Evolutionary conservation across 2,888 invertebrate species (phyloP).

Genomic region (Dione juno): DNA sequence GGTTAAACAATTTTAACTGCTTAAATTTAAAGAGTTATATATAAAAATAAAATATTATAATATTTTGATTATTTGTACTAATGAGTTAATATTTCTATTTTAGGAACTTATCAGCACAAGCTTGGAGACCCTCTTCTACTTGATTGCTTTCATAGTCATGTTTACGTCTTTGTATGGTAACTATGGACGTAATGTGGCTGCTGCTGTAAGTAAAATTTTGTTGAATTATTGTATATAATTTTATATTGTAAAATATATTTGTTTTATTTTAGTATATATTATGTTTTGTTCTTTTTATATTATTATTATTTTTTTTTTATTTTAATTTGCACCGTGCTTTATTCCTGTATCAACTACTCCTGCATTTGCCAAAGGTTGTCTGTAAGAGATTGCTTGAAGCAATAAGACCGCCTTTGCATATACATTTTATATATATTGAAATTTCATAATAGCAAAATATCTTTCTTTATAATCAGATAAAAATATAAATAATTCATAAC

Average conservation of each 20-base stretch:
- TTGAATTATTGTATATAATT: background rate
- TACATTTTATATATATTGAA: background rate
- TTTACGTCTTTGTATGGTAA: constrained; percentile 83
- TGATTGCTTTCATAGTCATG: constrained; percentile 91
- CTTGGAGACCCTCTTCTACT: constrained; percentile 87
- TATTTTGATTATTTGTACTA: background rate
- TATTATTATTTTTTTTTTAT: too few species aligned
- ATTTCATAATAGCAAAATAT: background rate
- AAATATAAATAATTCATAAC: too few species aligned
- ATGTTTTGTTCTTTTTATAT: too few species aligned
- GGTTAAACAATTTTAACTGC: background rate
- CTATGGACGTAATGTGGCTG: constrained; percentile 86
- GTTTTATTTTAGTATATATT: too few species aligned
- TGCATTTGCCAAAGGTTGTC: too few species aligned
- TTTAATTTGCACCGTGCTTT: too few species aligned
- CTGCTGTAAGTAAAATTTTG: constrained; percentile 86
- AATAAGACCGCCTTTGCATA: too few species aligned
- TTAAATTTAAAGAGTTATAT: constrained; percentile 1
- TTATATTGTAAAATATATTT: too few species aligned
- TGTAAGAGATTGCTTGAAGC: too few species aligned
- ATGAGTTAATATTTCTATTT: constrained; percentile 53
- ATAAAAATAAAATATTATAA: background rate
- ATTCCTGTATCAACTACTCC: too few species aligned
- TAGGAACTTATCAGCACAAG: constrained; percentile 92
- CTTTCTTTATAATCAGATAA: too few species aligned